Evolutionary conservation across 64 coral and sea anemone species (phyloP), one percentile per base, ranked within the genome.

Genomic region (Hydrozoanthus tunicans): DNA sequence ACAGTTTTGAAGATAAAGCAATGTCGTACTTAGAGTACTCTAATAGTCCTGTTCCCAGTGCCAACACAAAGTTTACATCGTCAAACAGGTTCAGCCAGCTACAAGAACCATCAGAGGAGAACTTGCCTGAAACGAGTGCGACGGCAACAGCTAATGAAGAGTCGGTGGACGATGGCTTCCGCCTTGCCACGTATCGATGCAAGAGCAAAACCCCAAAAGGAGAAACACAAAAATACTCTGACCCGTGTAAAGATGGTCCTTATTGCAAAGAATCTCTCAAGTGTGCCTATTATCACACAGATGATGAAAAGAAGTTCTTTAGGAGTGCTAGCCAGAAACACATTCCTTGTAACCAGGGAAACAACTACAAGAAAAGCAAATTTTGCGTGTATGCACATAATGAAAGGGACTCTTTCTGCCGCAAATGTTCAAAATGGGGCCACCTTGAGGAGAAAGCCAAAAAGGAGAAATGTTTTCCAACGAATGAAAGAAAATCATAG

Each of bases 371-470:
- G 53, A 81, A 60, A 62, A n/a, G 24, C 24, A 17, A 24, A 4
- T 27, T 5, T 13, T 81, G 79, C n/a, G 6, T 0, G 53, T 81
- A 14, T 60, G 79, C 79, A 62, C 79, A 81, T 59, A 24, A 81
- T 62, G 3, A 32, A 59, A 61, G 4, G 11, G 79, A 81, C 25
- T 81, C 79, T 3, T 81, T 81, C 58, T 81, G 79, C 61, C 58
- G 79, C 8, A 11, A 4, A 6, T 81, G 79, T 24, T 81, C 79
- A 6, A 81, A 81, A 61, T 81, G 79, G 79, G 79, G 79, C 20
- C 79, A 81, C 32, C 57, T 81, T 8, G 79, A 81, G 9, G 79
- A 55, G 6, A 9, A 26, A 5, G 56, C 23, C 25, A 62, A 62
- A 62, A 43, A n/a, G 0, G 58, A 81, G 61, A 81, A 81, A 4